These are phyloP conservation scores for Dryomyza anilis DNA, from an alignment of 2,888 invertebrate genomes.

Conservation along the genomic window DNA sequence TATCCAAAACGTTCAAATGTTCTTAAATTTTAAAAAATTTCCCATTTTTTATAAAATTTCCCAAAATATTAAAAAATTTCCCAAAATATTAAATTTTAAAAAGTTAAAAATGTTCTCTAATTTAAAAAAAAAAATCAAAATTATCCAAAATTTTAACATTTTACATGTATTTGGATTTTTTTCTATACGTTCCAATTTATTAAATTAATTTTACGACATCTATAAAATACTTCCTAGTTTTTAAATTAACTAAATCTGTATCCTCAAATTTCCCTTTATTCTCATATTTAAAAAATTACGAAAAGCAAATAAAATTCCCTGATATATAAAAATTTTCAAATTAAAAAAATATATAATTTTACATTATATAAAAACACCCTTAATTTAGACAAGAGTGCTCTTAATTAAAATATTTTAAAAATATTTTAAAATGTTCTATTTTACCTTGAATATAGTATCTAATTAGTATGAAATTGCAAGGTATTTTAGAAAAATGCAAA, in stretches of 20 bases:
- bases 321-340: too few species aligned
- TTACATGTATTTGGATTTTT: background rate
- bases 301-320: too few species aligned
- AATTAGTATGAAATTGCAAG: too few species aligned
- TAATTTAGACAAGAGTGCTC: too few species aligned
- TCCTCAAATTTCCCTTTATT: background rate
- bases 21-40: background rate
- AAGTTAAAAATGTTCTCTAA: background rate
- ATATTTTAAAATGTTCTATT: too few species aligned
- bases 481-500: too few species aligned
- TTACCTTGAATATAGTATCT: too few species aligned
- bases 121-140: too few species aligned
- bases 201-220: background rate
- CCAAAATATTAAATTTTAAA: background rate
- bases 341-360: too few species aligned
- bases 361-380: too few species aligned
- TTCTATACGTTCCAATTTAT: background rate
- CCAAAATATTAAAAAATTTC: background rate
- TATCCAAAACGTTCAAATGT: background rate
- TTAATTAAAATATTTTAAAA: too few species aligned
- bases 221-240: background rate
- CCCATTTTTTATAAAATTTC: background rate
- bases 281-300: too few species aligned
- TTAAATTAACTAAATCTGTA: background rate
- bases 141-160: background rate